Conservation (phyloP, 2,113 vertebrate genomes). For the Rutilus rutilus region DNA sequence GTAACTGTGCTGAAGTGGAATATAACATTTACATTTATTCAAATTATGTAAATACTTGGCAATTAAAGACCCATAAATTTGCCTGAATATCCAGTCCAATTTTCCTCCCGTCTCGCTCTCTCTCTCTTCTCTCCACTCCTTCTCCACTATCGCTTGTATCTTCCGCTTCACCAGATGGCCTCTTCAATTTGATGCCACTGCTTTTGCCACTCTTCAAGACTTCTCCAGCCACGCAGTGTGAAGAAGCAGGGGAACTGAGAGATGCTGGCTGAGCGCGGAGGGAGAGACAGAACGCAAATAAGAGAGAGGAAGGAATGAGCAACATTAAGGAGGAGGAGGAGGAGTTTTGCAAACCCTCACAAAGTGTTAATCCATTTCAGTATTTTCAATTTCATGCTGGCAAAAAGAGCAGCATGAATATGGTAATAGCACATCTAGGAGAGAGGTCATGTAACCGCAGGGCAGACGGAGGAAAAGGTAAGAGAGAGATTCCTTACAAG, state of each 20-base stretch:
- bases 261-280: constrained; percentile 52
- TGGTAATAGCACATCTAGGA: constrained; percentile 69
- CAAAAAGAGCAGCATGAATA: constrained; percentile 69
- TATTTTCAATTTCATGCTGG: constrained; percentile 61
- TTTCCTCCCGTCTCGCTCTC: not conserved
- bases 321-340: constrained; percentile 37
- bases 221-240: constrained; percentile 68
- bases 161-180: constrained; percentile 73
- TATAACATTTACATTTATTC: constrained; percentile 12
- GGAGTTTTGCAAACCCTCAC: constrained; percentile 35
- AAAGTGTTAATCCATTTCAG: constrained; percentile 63
- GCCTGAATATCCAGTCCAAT: constrained; percentile 28
- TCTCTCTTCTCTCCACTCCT: not conserved
- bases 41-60: constrained; percentile 35
- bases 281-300: constrained; percentile 49
- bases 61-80: constrained; percentile 33
- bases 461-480: constrained; percentile 7
- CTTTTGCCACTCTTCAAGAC: constrained; percentile 70
- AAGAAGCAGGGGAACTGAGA: constrained; percentile 59
- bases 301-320: not conserved
- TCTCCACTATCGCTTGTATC: constrained; percentile 21
- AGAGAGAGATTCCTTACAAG: not conserved
- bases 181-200: constrained; percentile 71
- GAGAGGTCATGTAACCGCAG: constrained; percentile 68
- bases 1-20: not conserved